phyloP scores from a whole-genome alignment of 2,888 invertebrate species.

The Catocala sponsa region DNA sequence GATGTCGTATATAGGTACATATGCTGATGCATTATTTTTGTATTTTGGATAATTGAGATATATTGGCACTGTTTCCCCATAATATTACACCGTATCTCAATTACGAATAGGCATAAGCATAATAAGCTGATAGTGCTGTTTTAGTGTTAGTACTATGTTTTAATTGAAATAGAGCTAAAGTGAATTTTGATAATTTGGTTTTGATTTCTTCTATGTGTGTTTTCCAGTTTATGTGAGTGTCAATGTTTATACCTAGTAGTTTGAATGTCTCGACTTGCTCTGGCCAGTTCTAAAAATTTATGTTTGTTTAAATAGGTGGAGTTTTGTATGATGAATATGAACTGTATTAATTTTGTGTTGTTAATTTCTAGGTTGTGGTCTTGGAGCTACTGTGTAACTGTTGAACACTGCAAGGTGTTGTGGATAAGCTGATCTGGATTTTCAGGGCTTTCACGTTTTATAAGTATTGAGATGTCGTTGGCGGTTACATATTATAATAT shows the following conservation, averaged over 20 bases:
- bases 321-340: conserved; percentile 3
- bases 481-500: no score
- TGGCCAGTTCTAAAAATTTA: not conserved
- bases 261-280: not conserved
- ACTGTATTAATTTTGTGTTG: conserved; percentile 8
- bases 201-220: conserved; percentile 40
- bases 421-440: no score
- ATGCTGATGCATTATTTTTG: not conserved
- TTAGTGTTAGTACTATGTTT: not conserved
- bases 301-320: not conserved
- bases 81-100: not conserved
- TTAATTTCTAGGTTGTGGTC: not conserved
- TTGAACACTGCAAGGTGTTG: no score
- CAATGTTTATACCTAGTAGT: not conserved
- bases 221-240: conserved; percentile 9
- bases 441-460: not conserved
- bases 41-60: no score
- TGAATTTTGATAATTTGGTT: not conserved
- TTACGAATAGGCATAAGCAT: conserved; percentile 2
- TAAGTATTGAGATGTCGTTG: conserved; percentile 1
- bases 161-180: no score
- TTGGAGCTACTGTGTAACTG: no score
- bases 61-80: no score
- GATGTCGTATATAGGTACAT: not conserved
- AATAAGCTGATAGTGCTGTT: conserved; percentile 5